Evolutionary conservation across 2,113 vertebrate genomes (phyloP).

Genomic region (Suricata suricatta): DNA sequence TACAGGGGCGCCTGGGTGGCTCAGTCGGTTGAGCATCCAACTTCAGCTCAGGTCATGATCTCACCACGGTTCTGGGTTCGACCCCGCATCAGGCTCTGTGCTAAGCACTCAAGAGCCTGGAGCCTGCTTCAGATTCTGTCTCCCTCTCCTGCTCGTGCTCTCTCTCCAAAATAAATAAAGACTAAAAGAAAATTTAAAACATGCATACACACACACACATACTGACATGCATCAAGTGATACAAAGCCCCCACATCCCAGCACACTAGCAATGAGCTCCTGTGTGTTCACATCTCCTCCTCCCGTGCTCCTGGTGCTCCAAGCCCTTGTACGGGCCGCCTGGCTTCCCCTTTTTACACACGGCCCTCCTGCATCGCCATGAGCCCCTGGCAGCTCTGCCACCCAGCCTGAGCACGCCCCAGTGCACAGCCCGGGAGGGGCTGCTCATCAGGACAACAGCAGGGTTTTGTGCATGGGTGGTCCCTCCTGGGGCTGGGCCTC

Average conservation of each 20-base stretch:
- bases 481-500: neutral
- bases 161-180: too few species aligned
- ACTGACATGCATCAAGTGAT: neutral
- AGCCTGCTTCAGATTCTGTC: too few species aligned
- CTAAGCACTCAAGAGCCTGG: too few species aligned
- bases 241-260: neutral
- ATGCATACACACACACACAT: neutral
- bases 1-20: too few species aligned
- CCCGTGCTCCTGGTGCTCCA: rapidly evolving
- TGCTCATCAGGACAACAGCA: neutral
- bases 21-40: too few species aligned
- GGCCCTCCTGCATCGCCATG: neutral
- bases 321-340: neutral
- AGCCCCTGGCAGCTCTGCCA: neutral
- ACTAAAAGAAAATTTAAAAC: too few species aligned
- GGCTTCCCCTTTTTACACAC: too few species aligned
- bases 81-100: too few species aligned
- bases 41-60: too few species aligned
- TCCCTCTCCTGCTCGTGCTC: too few species aligned
- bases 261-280: neutral
- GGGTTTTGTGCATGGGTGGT: rapidly evolving
- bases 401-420: neutral
- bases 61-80: too few species aligned
- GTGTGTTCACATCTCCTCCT: neutral
- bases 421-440: too few species aligned